phyloP scores from a whole-genome alignment of 30 jellyfish, hydroid and myxozoan species.

The Morbakka virulenta region DNA sequence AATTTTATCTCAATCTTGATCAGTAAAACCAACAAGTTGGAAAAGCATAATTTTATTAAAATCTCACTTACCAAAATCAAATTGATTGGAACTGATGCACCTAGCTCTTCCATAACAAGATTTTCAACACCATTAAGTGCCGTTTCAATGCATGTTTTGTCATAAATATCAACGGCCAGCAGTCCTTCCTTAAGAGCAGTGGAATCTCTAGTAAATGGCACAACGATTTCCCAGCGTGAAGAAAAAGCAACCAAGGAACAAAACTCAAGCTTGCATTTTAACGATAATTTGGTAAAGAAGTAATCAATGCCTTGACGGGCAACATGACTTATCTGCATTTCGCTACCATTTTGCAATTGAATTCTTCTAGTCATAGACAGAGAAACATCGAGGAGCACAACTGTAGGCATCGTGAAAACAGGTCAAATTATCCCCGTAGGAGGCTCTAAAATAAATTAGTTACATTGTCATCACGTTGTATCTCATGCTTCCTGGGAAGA shows the following conservation, averaged over 20 bases:
- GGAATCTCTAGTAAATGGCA: conserved; percentile 83
- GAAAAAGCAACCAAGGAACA: conserved; percentile 78
- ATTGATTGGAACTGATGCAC: conserved; percentile 74
- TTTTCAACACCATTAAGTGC: conserved; percentile 86
- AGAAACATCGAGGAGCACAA: conserved; percentile 82
- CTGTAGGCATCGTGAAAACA: conserved; percentile 99
- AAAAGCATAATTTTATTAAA: too few relatives aligned
- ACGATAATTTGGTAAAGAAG: conserved; percentile 65
- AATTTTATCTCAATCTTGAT: too few relatives aligned
- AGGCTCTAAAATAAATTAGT: too few relatives aligned
- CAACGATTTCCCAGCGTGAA: conserved; percentile 93
- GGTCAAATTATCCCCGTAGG: too few relatives aligned
- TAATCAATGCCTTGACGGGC: conserved; percentile 59
- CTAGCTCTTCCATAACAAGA: conserved; percentile 92
- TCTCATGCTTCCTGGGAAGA: too few relatives aligned
- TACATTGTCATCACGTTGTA: too few relatives aligned
- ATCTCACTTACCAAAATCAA: conserved; percentile 49
- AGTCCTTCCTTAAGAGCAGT: conserved; percentile 62
- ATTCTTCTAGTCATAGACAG: conserved; percentile 82
- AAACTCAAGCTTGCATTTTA: conserved; percentile 68
- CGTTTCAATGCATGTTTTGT: conserved; percentile 77
- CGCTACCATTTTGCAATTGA: conserved; percentile 31
- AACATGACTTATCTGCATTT: conserved; percentile 38
- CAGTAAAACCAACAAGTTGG: too few relatives aligned
- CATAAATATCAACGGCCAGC: conserved; percentile 57